Conservation (phyloP, 1,140 invertebrate genomes). For the Leptopilina clavipes region DNA sequence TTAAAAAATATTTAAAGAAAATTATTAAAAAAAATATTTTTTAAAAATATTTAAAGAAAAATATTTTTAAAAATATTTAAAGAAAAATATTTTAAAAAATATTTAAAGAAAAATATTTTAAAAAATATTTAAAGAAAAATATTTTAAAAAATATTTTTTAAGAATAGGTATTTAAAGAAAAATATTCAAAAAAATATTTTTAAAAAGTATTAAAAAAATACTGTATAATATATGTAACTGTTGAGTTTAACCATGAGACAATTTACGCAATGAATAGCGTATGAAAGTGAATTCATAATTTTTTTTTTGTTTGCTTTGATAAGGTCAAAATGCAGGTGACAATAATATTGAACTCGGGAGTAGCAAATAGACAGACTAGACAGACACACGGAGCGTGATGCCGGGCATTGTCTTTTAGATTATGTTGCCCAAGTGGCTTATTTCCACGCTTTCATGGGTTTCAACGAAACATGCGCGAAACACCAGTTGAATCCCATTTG, state of each 20-base stretch:
- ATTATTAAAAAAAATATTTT: too few species aligned
- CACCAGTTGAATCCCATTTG: neutral
- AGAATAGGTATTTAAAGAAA: too few species aligned
- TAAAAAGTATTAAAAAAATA: too few species aligned
- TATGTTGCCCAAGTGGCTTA: slow-evolving; percentile 71
- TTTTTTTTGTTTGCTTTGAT: neutral
- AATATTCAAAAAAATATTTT: too few species aligned
- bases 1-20: too few species aligned
- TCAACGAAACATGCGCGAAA: slow-evolving; percentile 40
- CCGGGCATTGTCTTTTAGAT: slow-evolving; percentile 70
- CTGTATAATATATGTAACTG: too few species aligned
- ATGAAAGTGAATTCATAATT: neutral
- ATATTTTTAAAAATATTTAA: too few species aligned
- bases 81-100: too few species aligned
- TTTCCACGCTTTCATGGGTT: slow-evolving; percentile 73
- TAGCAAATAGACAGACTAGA: slow-evolving; percentile 50
- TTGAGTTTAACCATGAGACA: neutral
- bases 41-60: too few species aligned
- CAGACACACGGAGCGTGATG: slow-evolving; percentile 67
- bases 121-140: too few species aligned
- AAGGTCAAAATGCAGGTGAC: slow-evolving; percentile 61
- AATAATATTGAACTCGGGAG: slow-evolving; percentile 45
- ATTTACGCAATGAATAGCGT: neutral
- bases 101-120: too few species aligned
- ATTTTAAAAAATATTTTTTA: too few species aligned